A percentile compares a stretch with the other conserved stretches of the same genome.
These are phyloP conservation scores for Lagria hirta DNA, from an alignment of 2,888 invertebrate genomes.

Conservation along the genomic window DNA sequence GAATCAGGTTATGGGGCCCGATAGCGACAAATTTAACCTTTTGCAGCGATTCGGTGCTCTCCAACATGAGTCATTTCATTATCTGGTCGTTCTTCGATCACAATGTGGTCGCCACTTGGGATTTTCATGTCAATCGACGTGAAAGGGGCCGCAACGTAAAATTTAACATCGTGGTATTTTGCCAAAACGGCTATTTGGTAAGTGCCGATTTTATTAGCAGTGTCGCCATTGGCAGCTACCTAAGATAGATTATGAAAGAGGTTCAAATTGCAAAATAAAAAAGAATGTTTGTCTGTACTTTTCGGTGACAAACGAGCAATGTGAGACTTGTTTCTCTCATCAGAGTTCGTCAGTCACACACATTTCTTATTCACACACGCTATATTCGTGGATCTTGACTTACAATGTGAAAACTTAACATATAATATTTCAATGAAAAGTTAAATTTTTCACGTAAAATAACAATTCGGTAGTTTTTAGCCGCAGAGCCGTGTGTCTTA, in stretches of 20 bases:
- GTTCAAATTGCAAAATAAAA: slow-evolving; percentile 8
- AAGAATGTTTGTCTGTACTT: no score
- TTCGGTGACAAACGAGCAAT: no score
- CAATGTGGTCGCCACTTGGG: slow-evolving; percentile 79
- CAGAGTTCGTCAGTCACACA: no score
- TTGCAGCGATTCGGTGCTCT: slow-evolving; percentile 83
- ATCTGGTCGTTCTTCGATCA: slow-evolving; percentile 91
- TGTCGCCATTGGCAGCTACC: slow-evolving; percentile 95
- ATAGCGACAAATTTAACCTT: slow-evolving; percentile 62
- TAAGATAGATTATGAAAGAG: slow-evolving; percentile 48
- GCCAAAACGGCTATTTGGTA: slow-evolving; percentile 94
- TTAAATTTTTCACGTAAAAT: no score
- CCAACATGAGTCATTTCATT: slow-evolving; percentile 90
- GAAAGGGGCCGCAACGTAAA: slow-evolving; percentile 92
- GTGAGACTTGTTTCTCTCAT: background rate
- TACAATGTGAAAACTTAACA: no score
- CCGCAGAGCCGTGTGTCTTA: no score
- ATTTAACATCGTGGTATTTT: slow-evolving; percentile 87
- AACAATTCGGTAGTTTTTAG: no score
- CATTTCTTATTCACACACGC: no score
- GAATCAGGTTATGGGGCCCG: no score
- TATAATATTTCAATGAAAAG: no score
- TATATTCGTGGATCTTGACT: no score
- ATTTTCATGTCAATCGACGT: slow-evolving; percentile 85
- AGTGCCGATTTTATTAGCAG: slow-evolving; percentile 98